Evolutionary conservation across 92 coral and sea anemone species (phyloP), one percentile per base, ranked within the genome.

Genomic region (Phenganax subtilis): DNA sequence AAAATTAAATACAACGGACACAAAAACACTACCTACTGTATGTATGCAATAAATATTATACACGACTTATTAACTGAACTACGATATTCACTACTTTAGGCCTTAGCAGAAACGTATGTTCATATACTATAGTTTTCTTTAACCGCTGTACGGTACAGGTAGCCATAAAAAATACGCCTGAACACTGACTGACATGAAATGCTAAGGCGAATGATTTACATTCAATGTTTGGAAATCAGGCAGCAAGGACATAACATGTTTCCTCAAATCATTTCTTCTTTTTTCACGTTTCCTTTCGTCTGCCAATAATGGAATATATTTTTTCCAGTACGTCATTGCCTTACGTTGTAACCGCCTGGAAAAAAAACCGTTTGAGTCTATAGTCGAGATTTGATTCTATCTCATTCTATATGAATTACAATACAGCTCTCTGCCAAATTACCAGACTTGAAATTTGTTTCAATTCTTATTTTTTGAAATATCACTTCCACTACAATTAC

Each of bases 241-340:
- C 56, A 94, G 92, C 91, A 93, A 88, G 0, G 90, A 88, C 69
- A 87, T 80, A 55, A 94, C 98, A 84, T 92, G 87, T 61, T 89
- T 90, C 74, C 97, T 90, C 89, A 94, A 81, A 58, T 92, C 94
- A 16, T 83, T 75, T 74, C 89, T 87, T 54, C 98, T 80, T 52
- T 84, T 84, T 61, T 91, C 98, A 73, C 77, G 89, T 55, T 85
- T 77, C 17, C 84, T 87, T 64, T 91, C 92, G 54, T 55, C 88
- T 83, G 84, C 78, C 17, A 82, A 75, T 85, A 94, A 84, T 27
- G 98, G 98, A 55, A 94, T 94, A 58, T 89, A 85, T 84, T 90
- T 91, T 69, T 87, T 94, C 98, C 98, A 94, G 85, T 88, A 90
- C 9, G 85, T 86, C 88, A 94, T 52, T 11, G 92, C 97, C 54